These are phyloP conservation scores for Temnothorax longispinosus DNA, from an alignment of 1,140 invertebrate genomes.

Conservation along the genomic window DNA sequence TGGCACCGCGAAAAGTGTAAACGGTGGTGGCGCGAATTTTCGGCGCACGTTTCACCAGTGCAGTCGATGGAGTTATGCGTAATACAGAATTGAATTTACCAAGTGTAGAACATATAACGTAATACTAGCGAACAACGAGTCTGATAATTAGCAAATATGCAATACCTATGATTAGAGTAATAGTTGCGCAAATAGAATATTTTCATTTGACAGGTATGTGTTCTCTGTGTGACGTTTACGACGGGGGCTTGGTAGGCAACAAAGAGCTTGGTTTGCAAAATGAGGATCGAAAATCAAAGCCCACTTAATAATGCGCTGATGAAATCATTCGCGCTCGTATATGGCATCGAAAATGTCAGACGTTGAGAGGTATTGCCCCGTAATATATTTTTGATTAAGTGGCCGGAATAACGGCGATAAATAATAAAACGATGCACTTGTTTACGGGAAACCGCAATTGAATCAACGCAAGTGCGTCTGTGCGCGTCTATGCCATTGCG, in stretches of 20 bases:
- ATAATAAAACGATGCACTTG: constrained; percentile 73
- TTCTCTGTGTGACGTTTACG: constrained; percentile 59
- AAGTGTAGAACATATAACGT: constrained; percentile 51
- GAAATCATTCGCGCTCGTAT: constrained; percentile 74
- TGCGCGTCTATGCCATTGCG: constrained; percentile 33
- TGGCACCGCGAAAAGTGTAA: neutral
- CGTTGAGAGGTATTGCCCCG: constrained; percentile 67
- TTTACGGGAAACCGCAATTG: constrained; percentile 73
- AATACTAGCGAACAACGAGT: constrained; percentile 40
- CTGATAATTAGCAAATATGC: constrained; percentile 72
- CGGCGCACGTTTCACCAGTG: neutral
- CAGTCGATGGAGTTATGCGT: constrained; percentile 8
- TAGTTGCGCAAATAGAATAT: constrained; percentile 74
- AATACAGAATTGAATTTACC: constrained; percentile 56
- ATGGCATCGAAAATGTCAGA: constrained; percentile 76
- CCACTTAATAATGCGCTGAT: constrained; percentile 76
- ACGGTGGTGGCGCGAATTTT: constrained; percentile 15
- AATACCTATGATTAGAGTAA: constrained; percentile 75
- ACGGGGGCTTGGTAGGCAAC: constrained; percentile 56
- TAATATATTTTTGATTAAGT: constrained; percentile 77
- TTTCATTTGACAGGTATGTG: constrained; percentile 75
- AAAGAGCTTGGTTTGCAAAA: constrained; percentile 75
- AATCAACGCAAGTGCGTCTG: constrained; percentile 58
- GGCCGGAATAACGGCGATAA: constrained; percentile 69
- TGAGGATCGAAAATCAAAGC: constrained; percentile 77